phyloP scores from a whole-genome alignment of 2,888 invertebrate species.

The Chesias legatella region DNA sequence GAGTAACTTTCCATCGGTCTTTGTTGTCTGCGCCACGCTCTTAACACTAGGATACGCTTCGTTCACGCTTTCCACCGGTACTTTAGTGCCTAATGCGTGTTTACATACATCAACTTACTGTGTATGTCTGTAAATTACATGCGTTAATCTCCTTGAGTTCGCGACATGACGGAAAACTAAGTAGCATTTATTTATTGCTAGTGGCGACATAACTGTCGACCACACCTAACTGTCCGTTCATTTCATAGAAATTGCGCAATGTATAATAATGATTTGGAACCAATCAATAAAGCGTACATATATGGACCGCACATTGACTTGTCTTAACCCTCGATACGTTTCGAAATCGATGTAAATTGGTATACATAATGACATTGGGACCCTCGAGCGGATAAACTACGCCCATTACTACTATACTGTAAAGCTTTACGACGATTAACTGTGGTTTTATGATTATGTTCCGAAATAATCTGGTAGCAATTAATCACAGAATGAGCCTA shows the following conservation, averaged over 20 bases:
- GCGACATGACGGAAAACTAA: slow-evolving; percentile 63
- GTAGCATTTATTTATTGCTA: slow-evolving; percentile 52
- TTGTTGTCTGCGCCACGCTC: slow-evolving; percentile 49
- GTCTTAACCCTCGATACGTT: slow-evolving; percentile 46
- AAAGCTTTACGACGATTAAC: slow-evolving; percentile 13
- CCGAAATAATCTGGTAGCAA: slow-evolving; percentile 28
- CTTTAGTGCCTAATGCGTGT: slow-evolving; percentile 16
- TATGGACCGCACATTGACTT: slow-evolving; percentile 19
- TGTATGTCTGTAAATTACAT: slow-evolving; percentile 54
- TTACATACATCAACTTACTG: slow-evolving; percentile 40
- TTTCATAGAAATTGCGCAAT: slow-evolving; percentile 46
- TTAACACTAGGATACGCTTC: slow-evolving; percentile 49
- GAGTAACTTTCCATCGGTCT: slow-evolving; percentile 70
- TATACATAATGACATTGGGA: slow-evolving; percentile 43
- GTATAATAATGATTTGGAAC: slow-evolving; percentile 47
- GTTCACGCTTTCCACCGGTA: slow-evolving; percentile 39
- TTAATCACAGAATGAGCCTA: slow-evolving; percentile 34
- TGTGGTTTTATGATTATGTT: slow-evolving; percentile 10
- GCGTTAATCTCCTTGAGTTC: slow-evolving; percentile 71
- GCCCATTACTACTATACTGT: slow-evolving; percentile 15
- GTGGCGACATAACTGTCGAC: slow-evolving; percentile 49
- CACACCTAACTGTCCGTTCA: slow-evolving; percentile 55
- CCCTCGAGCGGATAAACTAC: slow-evolving; percentile 42
- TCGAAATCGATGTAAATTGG: slow-evolving; percentile 57
- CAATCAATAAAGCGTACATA: slow-evolving; percentile 44